Percentiles rank a stretch among this genome's conserved stretches.
Evolutionary conservation across 2,888 invertebrate genomes (phyloP).

Genomic region (Pristionchus exspectatus): DNA sequence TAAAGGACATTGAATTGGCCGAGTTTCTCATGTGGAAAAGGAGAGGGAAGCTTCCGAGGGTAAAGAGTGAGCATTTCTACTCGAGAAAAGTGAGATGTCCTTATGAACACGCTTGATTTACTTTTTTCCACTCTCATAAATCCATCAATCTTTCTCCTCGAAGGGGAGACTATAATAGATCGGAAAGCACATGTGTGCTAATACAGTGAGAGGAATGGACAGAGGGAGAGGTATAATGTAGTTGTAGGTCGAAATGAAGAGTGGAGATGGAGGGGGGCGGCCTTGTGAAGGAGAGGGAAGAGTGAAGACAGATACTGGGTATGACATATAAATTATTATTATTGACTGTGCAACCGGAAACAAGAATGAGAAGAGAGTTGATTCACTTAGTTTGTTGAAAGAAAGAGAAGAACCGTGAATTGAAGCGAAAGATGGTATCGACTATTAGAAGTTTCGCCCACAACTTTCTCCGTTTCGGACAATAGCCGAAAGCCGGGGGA

Average conservation of each 20-base stretch:
- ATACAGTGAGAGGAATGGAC: slow-evolving; percentile 54
- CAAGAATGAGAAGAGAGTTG: slow-evolving; percentile 34
- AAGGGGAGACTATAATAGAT: slow-evolving; percentile 8
- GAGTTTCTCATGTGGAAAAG: slow-evolving; percentile 32
- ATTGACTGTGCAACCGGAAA: slow-evolving; percentile 49
- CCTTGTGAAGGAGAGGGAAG: slow-evolving; percentile 7
- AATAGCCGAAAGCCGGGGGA: neutral
- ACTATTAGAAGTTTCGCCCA: neutral
- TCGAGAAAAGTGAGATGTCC: neutral
- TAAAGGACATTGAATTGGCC: neutral
- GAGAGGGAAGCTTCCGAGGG: neutral
- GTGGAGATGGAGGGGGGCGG: slow-evolving; percentile 28
- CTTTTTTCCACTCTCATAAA: neutral
- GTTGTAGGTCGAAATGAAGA: slow-evolving; percentile 43
- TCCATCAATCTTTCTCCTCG: slow-evolving; percentile 3
- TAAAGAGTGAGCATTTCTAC: neutral
- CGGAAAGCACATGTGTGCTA: slow-evolving; percentile 40
- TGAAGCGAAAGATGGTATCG: slow-evolving; percentile 8
- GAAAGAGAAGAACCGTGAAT: neutral
- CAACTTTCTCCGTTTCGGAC: neutral
- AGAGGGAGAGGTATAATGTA: slow-evolving; percentile 16
- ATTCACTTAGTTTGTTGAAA: neutral
- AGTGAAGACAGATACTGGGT: slow-evolving; percentile 48
- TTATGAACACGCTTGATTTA: slow-evolving; percentile 8
- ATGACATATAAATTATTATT: slow-evolving; percentile 51